Conservation (phyloP, 2,797 vertebrate species). For the Philypnodon macrostomus region DNA sequence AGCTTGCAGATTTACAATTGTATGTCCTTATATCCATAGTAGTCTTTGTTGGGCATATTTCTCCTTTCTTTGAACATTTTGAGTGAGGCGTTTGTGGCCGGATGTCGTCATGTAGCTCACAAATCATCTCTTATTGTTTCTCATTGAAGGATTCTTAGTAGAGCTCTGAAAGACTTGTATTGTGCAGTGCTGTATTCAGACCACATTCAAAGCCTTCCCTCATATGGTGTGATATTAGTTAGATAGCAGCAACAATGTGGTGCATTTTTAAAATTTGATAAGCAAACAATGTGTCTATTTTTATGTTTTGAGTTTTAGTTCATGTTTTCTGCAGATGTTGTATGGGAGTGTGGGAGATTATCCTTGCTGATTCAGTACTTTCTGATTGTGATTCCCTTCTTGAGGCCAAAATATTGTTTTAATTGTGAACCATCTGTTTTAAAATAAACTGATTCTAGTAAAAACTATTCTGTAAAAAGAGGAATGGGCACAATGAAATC, state of each 20-base stretch:
- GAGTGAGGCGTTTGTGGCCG: conserved; percentile 2
- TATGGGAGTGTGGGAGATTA: neutral
- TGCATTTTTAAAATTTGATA: neutral
- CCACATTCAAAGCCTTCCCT: neutral
- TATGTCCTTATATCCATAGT: conserved; percentile 8
- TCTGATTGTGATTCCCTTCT: too few species aligned
- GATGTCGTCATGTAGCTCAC: conserved; percentile 13
- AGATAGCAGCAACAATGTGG: conserved; percentile 5
- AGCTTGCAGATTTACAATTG: conserved; percentile 3
- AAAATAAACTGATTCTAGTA: too few species aligned
- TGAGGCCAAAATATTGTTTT: too few species aligned
- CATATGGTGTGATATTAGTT: conserved; percentile 6
- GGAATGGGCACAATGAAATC: too few species aligned
- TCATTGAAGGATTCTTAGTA: conserved; percentile 17
- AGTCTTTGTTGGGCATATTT: conserved; percentile 16
- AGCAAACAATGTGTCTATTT: neutral
- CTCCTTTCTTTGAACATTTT: conserved; percentile 11
- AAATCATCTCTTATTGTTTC: conserved; percentile 41
- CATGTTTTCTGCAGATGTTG: neutral
- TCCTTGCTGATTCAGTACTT: too few species aligned
- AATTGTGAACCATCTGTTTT: too few species aligned
- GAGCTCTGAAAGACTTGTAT: conserved; percentile 24
- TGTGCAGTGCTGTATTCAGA: conserved; percentile 7
- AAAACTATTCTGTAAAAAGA: too few species aligned
- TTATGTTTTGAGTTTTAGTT: neutral